Evolutionary conservation across 2,888 invertebrate species (phyloP), one percentile per base, ranked within the genome.

Genomic region (Bembecia ichneumoniformis): DNA sequence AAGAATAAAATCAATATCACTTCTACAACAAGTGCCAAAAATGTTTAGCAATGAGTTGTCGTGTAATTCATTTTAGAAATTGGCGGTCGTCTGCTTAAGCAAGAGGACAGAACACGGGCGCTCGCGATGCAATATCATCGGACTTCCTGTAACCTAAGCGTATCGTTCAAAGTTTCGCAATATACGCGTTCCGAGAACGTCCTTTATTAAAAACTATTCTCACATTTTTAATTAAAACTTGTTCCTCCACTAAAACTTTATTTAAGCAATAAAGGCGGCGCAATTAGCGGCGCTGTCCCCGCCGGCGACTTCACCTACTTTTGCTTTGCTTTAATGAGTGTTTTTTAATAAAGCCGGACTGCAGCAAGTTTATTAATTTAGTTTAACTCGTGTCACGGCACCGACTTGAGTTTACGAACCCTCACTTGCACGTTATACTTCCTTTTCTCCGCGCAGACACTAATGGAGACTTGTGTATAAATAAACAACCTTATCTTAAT

Each of bases 191-290:
- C 74, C 71, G 68, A 77, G 81, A 75, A 77, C 74, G 80, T 82
- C 83, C 82, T 84, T 86, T 86, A 86, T 86, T 87, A 87, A 86
- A 87, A 86, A 87, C 87, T 87, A 87, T 87, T 86, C 82, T 84
- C 82, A 82, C 86, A 86, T 86, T 87, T 87, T 87, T 87, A 87
- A 87, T 86, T 87, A 86, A 87, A 87, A 86, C 86, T 87, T 86
- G 82, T 83, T 84, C 81, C 79, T 78, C 77, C 79, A 82, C 86
- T 86, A 83, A 86, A 87, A 87, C 84, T 86, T 87, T 87, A 87
- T 86, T 86, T 86, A 81, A 87, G 87, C 86, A 86, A 87, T 87
- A 87, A 87, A 86, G 82, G 84, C 80, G 77, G 78, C 74, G 83
- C 86, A 87, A 87, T 87, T 87, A 87, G 87, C 80, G 84, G 73